These are phyloP conservation scores for Oligia latruncula DNA, from an alignment of 2,888 invertebrate genomes.

Conservation along the genomic window DNA sequence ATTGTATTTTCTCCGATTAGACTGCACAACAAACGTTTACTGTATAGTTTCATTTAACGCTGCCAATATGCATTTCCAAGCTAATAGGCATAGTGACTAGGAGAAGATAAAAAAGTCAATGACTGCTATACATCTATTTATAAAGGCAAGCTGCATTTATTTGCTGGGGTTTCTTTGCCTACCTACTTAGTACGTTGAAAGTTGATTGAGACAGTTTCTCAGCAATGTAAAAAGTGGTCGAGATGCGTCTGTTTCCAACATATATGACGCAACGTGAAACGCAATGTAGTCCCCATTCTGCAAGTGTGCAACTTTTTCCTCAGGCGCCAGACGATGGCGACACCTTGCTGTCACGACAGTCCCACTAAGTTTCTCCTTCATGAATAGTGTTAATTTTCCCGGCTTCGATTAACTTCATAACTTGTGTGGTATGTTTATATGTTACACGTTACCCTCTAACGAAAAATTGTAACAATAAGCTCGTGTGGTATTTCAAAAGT, in stretches of 20 bases:
- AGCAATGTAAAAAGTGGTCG: slow-evolving; percentile 74
- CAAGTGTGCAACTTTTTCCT: slow-evolving; percentile 82
- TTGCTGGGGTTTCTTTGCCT: slow-evolving; percentile 51
- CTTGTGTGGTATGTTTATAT: slow-evolving; percentile 33
- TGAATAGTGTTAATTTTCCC: slow-evolving; percentile 78
- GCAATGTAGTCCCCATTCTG: slow-evolving; percentile 78
- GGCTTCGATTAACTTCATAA: slow-evolving; percentile 58
- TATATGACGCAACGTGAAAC: slow-evolving; percentile 84
- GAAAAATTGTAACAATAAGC: slow-evolving; percentile 53
- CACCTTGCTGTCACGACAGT: slow-evolving; percentile 66
- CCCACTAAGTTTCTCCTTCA: slow-evolving; percentile 80
- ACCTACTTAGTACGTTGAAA: slow-evolving; percentile 70
- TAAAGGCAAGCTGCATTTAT: slow-evolving; percentile 26
- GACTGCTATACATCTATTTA: slow-evolving; percentile 26
- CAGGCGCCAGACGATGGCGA: slow-evolving; percentile 78
- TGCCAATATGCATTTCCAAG: slow-evolving; percentile 20
- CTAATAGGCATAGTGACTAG: not conserved
- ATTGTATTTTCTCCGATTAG: slow-evolving; percentile 64
- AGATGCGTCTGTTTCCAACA: slow-evolving; percentile 72
- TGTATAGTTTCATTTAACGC: slow-evolving; percentile 39
- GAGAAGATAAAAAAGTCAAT: slow-evolving; percentile 33
- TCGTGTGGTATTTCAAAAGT: slow-evolving; percentile 51
- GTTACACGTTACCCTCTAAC: slow-evolving; percentile 33
- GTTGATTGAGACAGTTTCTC: slow-evolving; percentile 74
- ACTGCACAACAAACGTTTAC: slow-evolving; percentile 42